Evolutionary conservation across 2,113 vertebrate species (phyloP), one percentile per base, ranked within the genome.

Genomic region (Megaceryle maxima): DNA sequence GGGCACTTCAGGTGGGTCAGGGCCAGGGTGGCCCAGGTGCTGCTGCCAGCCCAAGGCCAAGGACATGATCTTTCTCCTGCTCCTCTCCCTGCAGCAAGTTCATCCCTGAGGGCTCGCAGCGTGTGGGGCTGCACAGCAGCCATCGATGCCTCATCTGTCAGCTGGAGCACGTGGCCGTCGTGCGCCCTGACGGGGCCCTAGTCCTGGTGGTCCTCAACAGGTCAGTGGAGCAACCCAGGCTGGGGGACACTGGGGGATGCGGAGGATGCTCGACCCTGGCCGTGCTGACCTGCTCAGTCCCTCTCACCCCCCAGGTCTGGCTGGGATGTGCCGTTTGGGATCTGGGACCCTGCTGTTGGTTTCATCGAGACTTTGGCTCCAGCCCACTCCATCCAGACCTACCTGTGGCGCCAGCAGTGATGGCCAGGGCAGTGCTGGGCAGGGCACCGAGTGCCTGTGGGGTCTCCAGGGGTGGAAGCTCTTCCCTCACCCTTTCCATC

Each of bases 1-100:
- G 99, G 98, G 6, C 99, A 99, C 94, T 99, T 99, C 97, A 99
- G 99, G 99, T 99, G 92, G 88, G 95, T n/a, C 0, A 0, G 10
- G 31, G 22, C 5, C 98, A 4, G 60, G 56, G 43, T 20, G 16
- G 78, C 91, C 99, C 31, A 8, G 57, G 25, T 10, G 83, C 7
- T 26, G 35, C 29, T 0, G 0, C 35, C 56, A 31, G 56, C 51
- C 33, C 2, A 13, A 41, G 57, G 21, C 0, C 4, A 1, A 21
- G 35, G 74, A 6, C 11, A 48, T 4, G 4, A 25, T 29, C 50
- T 26, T 11, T 64, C 6, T 39, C 13, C 55, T 46, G 11, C 44
- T 87, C 10, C 77, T 90, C 14, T 73, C 20, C 39, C 31, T 25
- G 9, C 97, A 99, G 99, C 96, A 99, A 99, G 84, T 99, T 99